Base-by-base conservation (phyloP, 1,140 invertebrate species). In the Drosophila ironensis region DNA sequence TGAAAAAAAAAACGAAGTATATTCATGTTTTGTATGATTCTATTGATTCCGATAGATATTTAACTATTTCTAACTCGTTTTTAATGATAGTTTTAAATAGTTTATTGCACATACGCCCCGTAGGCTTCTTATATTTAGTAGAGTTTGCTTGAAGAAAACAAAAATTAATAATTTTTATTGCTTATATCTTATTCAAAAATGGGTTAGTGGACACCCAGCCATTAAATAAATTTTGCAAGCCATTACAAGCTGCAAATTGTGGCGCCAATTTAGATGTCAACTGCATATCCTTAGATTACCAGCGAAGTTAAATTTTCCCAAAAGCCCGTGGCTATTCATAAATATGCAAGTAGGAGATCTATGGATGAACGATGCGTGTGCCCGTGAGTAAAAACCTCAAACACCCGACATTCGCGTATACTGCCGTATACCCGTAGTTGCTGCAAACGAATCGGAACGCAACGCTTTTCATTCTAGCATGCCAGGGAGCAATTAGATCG, bases 401-500 rank as follows among this genome's bases (percentile, higher is more conserved):
- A 60, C 57, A 57, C 51, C 57, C 41, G 33, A 30, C 20, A 20
- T 38, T n/a, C n/a, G n/a, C n/a, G n/a, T 20, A 35, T 33, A 14
- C 24, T 57, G 3, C 14, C 27, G 28, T 24, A n/a, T 50, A 33
- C 37, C 42, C 41, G 24, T 42, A 52, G 42, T 28, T 56, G 56
- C 59, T 24, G 24, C n/a, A n/a, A n/a, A n/a, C n/a, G n/a, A n/a
- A n/a, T n/a, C 60, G 14, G 47, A 63, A 40, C 44, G 33, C 12
- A 42, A 11, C 14, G 54, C 68, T 52, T 71, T 71, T 71, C 27
- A 50, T 68, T 68, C 51, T 84, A 57, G 73, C 80, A 84, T 86
- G 80, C 61, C 56, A 52, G 40, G 44, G 50, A 70, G 81, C 80
- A 84, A 84, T 84, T 84, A 86, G 80, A 84, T 75, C 24, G 60